A percentile compares a stretch with the other conserved stretches of the same genome.
These are phyloP conservation scores for Strix uralensis DNA, from an alignment of 2,113 vertebrate genomes.

Conservation along the genomic window DNA sequence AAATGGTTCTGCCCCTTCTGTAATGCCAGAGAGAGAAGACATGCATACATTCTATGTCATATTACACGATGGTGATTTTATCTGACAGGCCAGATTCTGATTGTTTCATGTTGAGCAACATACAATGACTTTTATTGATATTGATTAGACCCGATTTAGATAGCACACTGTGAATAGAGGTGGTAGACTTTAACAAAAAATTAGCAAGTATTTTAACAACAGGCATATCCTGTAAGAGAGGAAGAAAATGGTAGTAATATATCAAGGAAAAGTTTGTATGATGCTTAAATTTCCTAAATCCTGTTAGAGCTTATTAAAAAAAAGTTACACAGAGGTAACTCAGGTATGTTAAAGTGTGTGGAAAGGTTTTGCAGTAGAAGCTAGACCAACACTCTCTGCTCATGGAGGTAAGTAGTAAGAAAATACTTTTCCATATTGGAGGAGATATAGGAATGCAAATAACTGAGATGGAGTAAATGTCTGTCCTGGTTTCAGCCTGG, in stretches of 20 bases:
- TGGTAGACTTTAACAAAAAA: background rate
- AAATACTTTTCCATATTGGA: background rate
- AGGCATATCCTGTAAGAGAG: background rate
- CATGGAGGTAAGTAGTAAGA: rapidly evolving
- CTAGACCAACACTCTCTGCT: background rate
- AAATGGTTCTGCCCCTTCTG: background rate
- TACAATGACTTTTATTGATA: background rate
- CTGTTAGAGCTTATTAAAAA: background rate
- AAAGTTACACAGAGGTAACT: background rate
- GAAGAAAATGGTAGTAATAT: background rate
- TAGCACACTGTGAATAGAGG: background rate
- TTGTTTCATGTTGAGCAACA: background rate
- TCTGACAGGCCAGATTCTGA: background rate
- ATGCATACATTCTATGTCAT: background rate
- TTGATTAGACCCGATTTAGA: background rate
- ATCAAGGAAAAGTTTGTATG: background rate
- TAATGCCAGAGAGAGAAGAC: background rate
- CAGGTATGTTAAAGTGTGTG: background rate
- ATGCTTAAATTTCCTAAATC: background rate
- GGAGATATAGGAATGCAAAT: background rate
- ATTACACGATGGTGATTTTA: background rate
- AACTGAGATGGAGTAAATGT: background rate
- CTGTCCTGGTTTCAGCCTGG: too few species aligned
- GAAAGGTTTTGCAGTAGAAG: background rate
- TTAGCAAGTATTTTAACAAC: background rate